Percentiles rank a stretch among this genome's conserved stretches.
Conservation (phyloP, 2,888 invertebrate species). For the Torymus texanus region DNA sequence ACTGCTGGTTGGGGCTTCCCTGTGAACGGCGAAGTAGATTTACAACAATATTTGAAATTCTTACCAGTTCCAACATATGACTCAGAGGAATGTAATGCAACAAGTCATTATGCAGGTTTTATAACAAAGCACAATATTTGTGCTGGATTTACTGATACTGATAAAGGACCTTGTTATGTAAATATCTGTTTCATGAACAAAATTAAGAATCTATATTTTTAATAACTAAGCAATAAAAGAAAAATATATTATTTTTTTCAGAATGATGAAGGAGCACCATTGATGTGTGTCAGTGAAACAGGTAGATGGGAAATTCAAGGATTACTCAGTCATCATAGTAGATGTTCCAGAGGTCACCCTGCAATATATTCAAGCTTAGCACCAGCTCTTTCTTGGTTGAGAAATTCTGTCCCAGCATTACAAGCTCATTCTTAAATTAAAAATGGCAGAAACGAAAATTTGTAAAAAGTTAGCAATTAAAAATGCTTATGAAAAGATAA, state of each 20-base stretch:
- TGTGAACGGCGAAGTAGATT: slow-evolving; percentile 69
- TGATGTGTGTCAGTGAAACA: slow-evolving; percentile 79
- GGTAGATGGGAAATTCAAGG: slow-evolving; percentile 80
- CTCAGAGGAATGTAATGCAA: slow-evolving; percentile 79
- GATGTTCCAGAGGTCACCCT: slow-evolving; percentile 79
- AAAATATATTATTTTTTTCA: slow-evolving; percentile 74
- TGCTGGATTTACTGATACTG: slow-evolving; percentile 78
- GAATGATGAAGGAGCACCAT: slow-evolving; percentile 82
- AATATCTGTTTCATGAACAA: slow-evolving; percentile 66
- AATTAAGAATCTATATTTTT: neutral
- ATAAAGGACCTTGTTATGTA: slow-evolving; percentile 80
- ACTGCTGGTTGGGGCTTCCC: slow-evolving; percentile 80
- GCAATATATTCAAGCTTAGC: slow-evolving; percentile 76
- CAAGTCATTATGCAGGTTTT: slow-evolving; percentile 79
- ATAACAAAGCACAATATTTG: slow-evolving; percentile 79
- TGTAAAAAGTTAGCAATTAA: slow-evolving; percentile 49
- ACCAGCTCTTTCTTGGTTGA: slow-evolving; percentile 71
- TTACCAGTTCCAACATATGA: slow-evolving; percentile 78
- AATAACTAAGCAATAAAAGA: slow-evolving; percentile 51
- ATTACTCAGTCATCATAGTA: slow-evolving; percentile 78
- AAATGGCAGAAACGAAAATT: slow-evolving; percentile 30
- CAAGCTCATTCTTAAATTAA: slow-evolving; percentile 65
- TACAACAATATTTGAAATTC: slow-evolving; percentile 77
- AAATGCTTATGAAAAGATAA: slow-evolving; percentile 39
- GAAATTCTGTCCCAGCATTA: slow-evolving; percentile 71